Base-by-base conservation (phyloP, 2,797 vertebrate species). In the Fistularia tabacaria region DNA sequence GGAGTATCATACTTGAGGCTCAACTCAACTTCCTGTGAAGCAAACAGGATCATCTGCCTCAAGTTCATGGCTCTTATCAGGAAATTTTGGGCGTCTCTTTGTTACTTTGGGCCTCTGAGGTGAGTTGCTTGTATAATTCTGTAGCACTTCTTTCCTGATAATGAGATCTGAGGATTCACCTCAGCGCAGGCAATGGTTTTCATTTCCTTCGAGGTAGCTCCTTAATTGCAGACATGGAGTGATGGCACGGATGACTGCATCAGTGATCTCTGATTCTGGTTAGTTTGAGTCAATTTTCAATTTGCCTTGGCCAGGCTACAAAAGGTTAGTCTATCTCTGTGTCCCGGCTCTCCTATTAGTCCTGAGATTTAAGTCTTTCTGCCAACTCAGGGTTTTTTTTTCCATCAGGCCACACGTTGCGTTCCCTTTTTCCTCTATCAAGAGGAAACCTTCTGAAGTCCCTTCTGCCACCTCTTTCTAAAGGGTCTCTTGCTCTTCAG, bases 131-230 rank as follows among this genome's bases (percentile, higher is more conserved):
- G 7, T 39, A 55, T 3, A 59, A 39, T 7, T 69, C 39, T 9
- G 55, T 69, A n/a, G 56, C 39, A 1, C 47, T 54, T n/a, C n/a
- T 71, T 38, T 48, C 59, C 25, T 62, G 52, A 10, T 46, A 61
- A 12, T 51, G 59, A 3, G 13, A 65, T n/a, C 10, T 25, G 9
- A 58, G 40, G 9, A 63, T 51, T 7, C 11, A 0, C 11, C 47
- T 37, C 1, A 54, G 11, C 12, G 56, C 42, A 0, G 43, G 50
- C 1, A 43, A 52, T 57, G 78, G 54, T 65, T 64, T 66, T 67
- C 58, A 74, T 10, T 47, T 25, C 25, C 25, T 25, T 25, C 57
- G 7, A 48, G 59, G 8, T 41, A 58, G 51, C 37, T 63, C 61
- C 74, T 65, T 67, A 71, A 38, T 10, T 51, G 53, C 3, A 6